Evolutionary conservation across 2,113 vertebrate species (phyloP).

Genomic region (Recurvirostra avosetta): DNA sequence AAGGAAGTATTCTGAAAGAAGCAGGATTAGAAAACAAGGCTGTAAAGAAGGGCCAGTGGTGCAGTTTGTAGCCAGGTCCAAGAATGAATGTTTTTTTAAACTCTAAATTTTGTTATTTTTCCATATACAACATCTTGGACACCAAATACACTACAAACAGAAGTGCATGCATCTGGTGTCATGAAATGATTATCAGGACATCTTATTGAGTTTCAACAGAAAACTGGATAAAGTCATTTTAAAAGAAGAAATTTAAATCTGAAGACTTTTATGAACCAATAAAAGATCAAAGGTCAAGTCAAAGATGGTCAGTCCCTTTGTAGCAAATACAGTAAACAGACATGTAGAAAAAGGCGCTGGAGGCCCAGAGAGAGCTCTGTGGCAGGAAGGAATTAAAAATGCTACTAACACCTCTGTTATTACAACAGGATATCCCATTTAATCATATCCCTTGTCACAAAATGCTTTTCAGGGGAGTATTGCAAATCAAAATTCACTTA

Average conservation of each 20-base stretch:
- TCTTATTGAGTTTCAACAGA: background rate
- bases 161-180: background rate
- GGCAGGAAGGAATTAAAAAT: background rate
- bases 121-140: background rate
- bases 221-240: background rate
- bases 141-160: background rate
- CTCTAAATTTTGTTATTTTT: background rate
- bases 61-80: background rate
- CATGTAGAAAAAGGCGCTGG: background rate
- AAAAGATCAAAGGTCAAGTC: background rate
- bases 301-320: background rate
- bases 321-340: background rate
- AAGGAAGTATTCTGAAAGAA: background rate
- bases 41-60: background rate
- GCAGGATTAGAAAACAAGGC: background rate
- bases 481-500: background rate
- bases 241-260: background rate
- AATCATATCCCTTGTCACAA: background rate
- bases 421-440: background rate
- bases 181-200: background rate
- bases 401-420: background rate
- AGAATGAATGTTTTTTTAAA: background rate
- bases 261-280: background rate
- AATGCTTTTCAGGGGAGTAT: background rate
- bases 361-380: background rate